phyloP scores from a whole-genome alignment of 35 echinoderm and acorn worm species.

The Anneissia japonica region DNA sequence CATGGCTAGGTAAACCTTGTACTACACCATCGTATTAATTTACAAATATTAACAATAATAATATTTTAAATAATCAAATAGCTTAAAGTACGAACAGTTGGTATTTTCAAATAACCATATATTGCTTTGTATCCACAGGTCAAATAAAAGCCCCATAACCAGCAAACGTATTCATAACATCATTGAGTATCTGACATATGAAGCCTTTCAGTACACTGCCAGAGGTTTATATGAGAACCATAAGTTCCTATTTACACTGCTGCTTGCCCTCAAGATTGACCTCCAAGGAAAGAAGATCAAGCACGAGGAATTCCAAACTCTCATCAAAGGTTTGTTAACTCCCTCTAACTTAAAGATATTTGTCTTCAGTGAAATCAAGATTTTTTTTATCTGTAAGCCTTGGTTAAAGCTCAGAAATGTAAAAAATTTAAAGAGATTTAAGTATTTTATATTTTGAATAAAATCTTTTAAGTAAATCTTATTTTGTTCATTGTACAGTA shows the following conservation, averaged over 20 bases:
- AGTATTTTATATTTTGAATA: no score
- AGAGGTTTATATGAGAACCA: conserved; percentile 65
- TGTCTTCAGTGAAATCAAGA: no score
- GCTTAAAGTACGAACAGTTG: no score
- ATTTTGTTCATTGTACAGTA: no score
- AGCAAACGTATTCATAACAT: conserved; percentile 77
- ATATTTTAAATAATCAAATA: neutral
- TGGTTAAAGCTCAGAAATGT: no score
- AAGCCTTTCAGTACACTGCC: conserved; percentile 68
- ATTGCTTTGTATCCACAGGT: conserved; percentile 25
- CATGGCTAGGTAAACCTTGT: conserved; percentile 94
- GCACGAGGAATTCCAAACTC: conserved; percentile 78
- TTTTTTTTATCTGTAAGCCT: no score
- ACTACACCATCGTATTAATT: no score
- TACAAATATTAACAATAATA: neutral
- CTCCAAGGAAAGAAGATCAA: conserved; percentile 76
- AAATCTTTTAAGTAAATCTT: no score
- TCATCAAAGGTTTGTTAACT: conserved; percentile 66
- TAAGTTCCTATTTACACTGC: conserved; percentile 73
- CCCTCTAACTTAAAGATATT: neutral
- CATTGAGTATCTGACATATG: conserved; percentile 72
- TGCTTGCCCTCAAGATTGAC: conserved; percentile 83
- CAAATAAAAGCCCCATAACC: conserved; percentile 82
- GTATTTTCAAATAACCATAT: neutral
- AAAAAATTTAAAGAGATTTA: no score